Base-by-base conservation (phyloP, 2,113 vertebrate genomes). In the Zapus hudsonius region DNA sequence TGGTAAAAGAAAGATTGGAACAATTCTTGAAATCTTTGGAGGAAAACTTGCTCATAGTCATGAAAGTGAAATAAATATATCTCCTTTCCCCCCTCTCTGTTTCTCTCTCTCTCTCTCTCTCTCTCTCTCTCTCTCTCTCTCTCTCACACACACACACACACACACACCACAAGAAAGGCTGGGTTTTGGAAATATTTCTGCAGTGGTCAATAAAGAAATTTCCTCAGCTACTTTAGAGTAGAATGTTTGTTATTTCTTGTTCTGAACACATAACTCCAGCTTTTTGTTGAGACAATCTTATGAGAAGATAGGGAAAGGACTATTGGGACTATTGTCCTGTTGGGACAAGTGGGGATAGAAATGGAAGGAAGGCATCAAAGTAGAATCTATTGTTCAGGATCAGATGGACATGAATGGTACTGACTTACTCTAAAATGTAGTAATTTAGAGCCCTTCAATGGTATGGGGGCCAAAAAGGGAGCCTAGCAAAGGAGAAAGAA, bases 1-100 rank as follows among this genome's bases (percentile, higher is more conserved):
- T 57, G 52, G 29, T 84, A 89, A 92, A 29, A 94, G 0, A 83
- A 93, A 78, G 44, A 96, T 87, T 69, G 78, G 66, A 59, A n/a
- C 27, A 88, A 84, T 75, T 81, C 80, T 87, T 73, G 40, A 96
- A 57, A 86, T 91, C 29, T 95, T 96, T 76, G 29, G 72, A 94
- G 83, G 95, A 91, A 91, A 94, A 79, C 87, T 73, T 93, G 67
- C 94, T 95, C 85, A 36, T n/a, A 88, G 73, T 70, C 97, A 90
- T 94, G 84, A 90, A 92, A 92, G 47, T 75, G 22, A 42, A n/a
- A 73, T 69, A 89, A 81, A n/a, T n/a, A n/a, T n/a, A n/a, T n/a
- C n/a, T n/a, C n/a, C n/a, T n/a, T n/a, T n/a, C n/a, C n/a, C n/a
- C n/a, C n/a, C n/a, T n/a, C n/a, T n/a, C n/a, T n/a, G n/a, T 57